Base-by-base conservation (phyloP, 2,888 invertebrate genomes). In the Lochmaea crataegi region DNA sequence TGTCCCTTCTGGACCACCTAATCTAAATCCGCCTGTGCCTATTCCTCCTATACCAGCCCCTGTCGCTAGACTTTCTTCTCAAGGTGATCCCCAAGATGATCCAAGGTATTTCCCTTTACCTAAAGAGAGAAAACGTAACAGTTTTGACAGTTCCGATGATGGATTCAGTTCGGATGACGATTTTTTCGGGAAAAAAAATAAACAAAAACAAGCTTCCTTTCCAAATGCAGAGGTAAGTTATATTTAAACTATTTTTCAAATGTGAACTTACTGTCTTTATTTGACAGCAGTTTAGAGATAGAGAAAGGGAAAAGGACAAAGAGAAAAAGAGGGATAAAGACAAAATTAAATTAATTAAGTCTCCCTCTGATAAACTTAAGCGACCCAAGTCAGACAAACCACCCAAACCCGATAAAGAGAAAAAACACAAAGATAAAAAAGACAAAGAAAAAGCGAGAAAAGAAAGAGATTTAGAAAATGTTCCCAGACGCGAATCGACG, bases 21-120 rank as follows among this genome's bases (percentile, higher is more conserved):
- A 84, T 83, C 84, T 87, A 38, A 72, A 64, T 53, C 68, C 26
- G 32, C 53, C 63, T 2, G 48, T 58, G 32, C 56, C 73, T 63
- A 65, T 58, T 64, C 77, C 76, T 53, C 77, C 77, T 11, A 74
- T 73, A 41, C 73, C 78, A 2, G 70, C 74, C 32, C 67, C 77
- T 41, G 72, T 78, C 76, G 75, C 85, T 87, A 73, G 86, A 86
- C 79, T 84, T 82, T 75, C 87, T 85, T 68, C 79, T 18, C 85
- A 86, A 74, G 88, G 89, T 48, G 88, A 88, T 77, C 90, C 91
- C 69, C 87, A 91, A 83, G 92, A 94, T 78, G 93, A 94, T 86
- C 92, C 93, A 14, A 76, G 82, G 41, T 93, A 93, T 84, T 93
- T 93, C 85, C 92, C 92, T 61, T 85, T 93, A 79, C 92, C 92